These are phyloP conservation scores for Psophia crepitans DNA, from an alignment of 2,113 vertebrate genomes.

Conservation along the genomic window DNA sequence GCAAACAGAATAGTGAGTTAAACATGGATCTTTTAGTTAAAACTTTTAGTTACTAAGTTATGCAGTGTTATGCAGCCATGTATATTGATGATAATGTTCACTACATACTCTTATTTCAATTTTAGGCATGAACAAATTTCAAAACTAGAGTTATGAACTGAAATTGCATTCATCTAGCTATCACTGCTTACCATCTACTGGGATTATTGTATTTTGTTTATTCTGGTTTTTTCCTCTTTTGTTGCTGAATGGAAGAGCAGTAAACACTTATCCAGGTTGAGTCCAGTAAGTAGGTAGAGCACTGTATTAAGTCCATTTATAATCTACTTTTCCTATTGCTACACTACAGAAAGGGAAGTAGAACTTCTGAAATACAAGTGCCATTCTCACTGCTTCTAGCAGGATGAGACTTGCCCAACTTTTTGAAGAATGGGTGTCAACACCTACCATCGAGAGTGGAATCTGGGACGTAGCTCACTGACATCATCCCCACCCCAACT, in stretches of 20 bases:
- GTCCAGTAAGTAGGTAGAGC: background rate
- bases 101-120: background rate
- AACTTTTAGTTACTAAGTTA: background rate
- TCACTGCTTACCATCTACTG: background rate
- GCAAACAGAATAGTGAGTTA: background rate
- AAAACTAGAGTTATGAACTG: background rate
- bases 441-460: accelerated
- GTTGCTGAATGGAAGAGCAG: background rate
- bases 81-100: background rate
- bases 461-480: background rate
- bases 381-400: background rate
- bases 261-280: background rate
- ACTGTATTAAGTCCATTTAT: background rate
- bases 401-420: background rate
- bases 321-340: background rate
- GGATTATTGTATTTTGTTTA: background rate
- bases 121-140: background rate
- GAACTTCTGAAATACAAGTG: background rate
- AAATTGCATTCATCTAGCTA: background rate
- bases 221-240: background rate
- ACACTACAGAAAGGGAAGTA: background rate
- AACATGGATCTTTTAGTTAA: background rate
- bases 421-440: background rate
- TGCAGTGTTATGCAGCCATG: background rate
- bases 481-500: background rate